A percentile compares a stretch with the other conserved stretches of the same genome.
phyloP scores from a whole-genome alignment of 2,113 vertebrate species.

The Nanorana parkeri region DNA sequence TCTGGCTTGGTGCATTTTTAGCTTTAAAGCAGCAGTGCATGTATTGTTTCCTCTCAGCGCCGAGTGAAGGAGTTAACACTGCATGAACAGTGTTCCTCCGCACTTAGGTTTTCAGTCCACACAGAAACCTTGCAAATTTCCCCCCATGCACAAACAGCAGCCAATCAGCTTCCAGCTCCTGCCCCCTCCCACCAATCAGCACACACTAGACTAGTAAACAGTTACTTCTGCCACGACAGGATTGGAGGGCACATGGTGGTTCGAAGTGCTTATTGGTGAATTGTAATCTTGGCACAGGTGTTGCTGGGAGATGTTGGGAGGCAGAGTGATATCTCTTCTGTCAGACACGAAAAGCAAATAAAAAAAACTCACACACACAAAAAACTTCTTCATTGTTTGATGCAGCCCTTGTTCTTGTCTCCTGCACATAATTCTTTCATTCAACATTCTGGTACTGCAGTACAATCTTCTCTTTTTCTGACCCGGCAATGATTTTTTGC shows the following conservation, averaged over 20 bases:
- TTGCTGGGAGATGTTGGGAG: slow-evolving; percentile 59
- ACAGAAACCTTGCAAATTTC: slow-evolving; percentile 52
- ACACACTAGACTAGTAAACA: slow-evolving; percentile 4
- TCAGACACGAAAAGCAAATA: slow-evolving; percentile 44
- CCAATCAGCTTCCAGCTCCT: slow-evolving; percentile 20
- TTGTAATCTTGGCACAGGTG: slow-evolving; percentile 50
- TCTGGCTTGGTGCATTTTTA: neutral
- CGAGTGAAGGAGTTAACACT: slow-evolving; percentile 33
- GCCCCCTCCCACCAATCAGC: slow-evolving; percentile 40
- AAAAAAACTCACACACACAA: neutral
- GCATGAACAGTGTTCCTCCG: slow-evolving; percentile 1
- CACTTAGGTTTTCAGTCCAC: slow-evolving; percentile 19
- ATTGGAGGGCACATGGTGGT: slow-evolving; percentile 46
- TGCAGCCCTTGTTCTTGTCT: slow-evolving; percentile 23
- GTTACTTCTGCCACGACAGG: neutral
- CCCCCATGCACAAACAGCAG: slow-evolving; percentile 41
- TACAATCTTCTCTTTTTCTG: neutral
- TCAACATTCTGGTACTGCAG: slow-evolving; percentile 19
- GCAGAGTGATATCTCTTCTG: slow-evolving; percentile 38
- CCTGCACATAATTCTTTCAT: neutral
- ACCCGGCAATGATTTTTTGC: too few relatives aligned
- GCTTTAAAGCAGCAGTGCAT: neutral
- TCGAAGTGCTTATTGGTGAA: slow-evolving; percentile 36
- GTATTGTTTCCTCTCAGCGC: neutral
- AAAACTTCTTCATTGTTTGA: slow-evolving; percentile 17